Base-by-base conservation (phyloP, 2,113 vertebrate species). In the Centrocercus urophasianus region DNA sequence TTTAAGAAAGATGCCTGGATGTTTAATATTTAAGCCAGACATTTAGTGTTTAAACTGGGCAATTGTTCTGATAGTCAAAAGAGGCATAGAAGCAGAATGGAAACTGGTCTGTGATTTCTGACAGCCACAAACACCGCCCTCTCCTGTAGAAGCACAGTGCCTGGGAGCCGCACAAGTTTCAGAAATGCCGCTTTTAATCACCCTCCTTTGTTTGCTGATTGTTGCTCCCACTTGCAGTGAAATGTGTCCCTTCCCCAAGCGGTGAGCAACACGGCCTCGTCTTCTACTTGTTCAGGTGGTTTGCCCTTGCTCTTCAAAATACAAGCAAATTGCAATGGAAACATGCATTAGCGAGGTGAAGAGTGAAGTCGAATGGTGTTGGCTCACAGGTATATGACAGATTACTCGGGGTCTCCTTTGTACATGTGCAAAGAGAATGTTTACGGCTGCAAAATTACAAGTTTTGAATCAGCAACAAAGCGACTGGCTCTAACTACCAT, bases 21-120 rank as follows among this genome's bases (percentile, higher is more conserved):
- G 93, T 82, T 96, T 95, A 97, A 97, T 95, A 93, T 95, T 95
- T 95, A 95, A 96, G 66, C 87, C 45, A 47, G 56, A 87, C 74
- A 88, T 93, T 96, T 91, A 96, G 94, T 95, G 91, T 92, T 95
- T 95, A 94, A 95, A 96, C 87, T 88, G 80, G 79, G 77, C 88
- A 90, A 95, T 83, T 72, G 67, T 91, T 92, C 81, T 78, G 90
- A 90, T 93, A 91, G 90, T 91, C 86, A 94, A 86, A 90, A 96
- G 93, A 84, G 67, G 65, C 90, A 89, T 54, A 80, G 93, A 93
- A 85, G 66, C 86, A 70, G 61, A 65, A 79, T 79, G 82, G 80
- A 86, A 96, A 64, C 71, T 15, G 63, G 83, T 77, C 67, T 77
- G 11, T 80, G 77, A 89, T 83, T 42, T 69, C 84, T 72, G 73